Conservation (phyloP, 2,888 invertebrate species). For the Tetheella fluctuosa region DNA sequence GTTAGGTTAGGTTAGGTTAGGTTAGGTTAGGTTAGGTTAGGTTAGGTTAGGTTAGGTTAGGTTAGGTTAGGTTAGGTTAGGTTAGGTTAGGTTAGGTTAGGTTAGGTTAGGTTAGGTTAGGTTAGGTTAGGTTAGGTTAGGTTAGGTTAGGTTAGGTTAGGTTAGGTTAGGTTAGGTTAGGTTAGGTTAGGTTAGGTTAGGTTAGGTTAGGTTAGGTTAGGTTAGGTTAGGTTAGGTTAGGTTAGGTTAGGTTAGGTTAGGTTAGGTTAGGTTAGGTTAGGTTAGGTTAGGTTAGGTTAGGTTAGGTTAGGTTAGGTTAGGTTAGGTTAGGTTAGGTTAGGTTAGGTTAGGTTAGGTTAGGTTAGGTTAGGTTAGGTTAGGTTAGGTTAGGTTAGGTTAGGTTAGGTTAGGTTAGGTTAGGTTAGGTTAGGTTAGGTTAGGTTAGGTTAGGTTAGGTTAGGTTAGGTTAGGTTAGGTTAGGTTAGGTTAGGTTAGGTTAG, state of each 20-base stretch:
- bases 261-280: slow-evolving; percentile 21
- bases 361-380: slow-evolving; percentile 35
- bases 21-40: no score
- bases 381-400: slow-evolving; percentile 33
- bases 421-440: slow-evolving; percentile 35
- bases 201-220: slow-evolving; percentile 18
- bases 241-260: slow-evolving; percentile 18
- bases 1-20: no score
- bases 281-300: slow-evolving; percentile 19
- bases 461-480: slow-evolving; percentile 39
- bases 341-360: slow-evolving; percentile 32
- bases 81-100: slow-evolving; percentile 23
- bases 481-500: slow-evolving; percentile 33
- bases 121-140: no score
- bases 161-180: no score
- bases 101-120: background rate
- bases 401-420: slow-evolving; percentile 34
- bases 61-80: slow-evolving; percentile 23
- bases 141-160: no score
- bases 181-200: slow-evolving; percentile 11
- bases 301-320: slow-evolving; percentile 18
- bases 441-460: slow-evolving; percentile 38
- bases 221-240: slow-evolving; percentile 18
- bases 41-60: slow-evolving; percentile 16
- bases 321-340: slow-evolving; percentile 33